Percentiles rank a stretch among this genome's conserved stretches.
phyloP scores from a whole-genome alignment of 2,888 invertebrate species.

The Nematopogon swammerdamellus region DNA sequence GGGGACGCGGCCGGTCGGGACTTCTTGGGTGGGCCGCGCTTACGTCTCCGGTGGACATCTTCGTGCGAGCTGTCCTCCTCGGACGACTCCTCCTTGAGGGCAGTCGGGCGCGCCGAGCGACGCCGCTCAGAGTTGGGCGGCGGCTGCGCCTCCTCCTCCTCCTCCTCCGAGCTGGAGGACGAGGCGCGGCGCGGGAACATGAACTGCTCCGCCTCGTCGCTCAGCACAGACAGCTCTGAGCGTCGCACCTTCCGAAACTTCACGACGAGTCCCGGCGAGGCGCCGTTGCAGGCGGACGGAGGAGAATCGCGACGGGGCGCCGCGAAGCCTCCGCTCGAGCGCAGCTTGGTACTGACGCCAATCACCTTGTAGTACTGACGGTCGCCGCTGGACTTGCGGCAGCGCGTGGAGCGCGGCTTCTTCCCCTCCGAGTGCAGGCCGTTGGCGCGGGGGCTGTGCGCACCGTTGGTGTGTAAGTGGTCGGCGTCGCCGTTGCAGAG shows the following conservation, averaged over 20 bases:
- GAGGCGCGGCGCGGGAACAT: constrained; percentile 75
- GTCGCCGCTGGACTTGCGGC: constrained; percentile 27
- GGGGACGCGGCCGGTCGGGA: constrained; percentile 7
- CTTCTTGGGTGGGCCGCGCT: constrained; percentile 22
- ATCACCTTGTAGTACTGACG: constrained; percentile 70
- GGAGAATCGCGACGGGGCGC: constrained; percentile 29
- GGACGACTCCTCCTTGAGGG: constrained; percentile 44
- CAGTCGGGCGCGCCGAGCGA: constrained; percentile 34
- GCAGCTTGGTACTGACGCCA: constrained; percentile 64
- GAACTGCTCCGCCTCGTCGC: constrained; percentile 84
- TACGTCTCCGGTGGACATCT: constrained; percentile 27
- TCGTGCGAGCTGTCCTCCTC: constrained; percentile 46
- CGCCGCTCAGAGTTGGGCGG: constrained; percentile 24
- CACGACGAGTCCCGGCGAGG: constrained; percentile 59
- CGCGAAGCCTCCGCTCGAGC: constrained; percentile 55
- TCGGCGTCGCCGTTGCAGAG: constrained; percentile 37
- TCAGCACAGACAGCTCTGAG: constrained; percentile 70
- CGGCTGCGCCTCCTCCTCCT: constrained; percentile 37
- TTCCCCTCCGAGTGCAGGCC: constrained; percentile 29
- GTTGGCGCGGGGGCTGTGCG: constrained; percentile 26
- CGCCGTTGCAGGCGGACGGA: constrained; percentile 49
- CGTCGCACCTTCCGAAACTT: constrained; percentile 72
- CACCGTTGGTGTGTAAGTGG: constrained; percentile 21
- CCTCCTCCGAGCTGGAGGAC: constrained; percentile 54
- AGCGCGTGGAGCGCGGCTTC: constrained; percentile 33